Evolutionary conservation across 1,140 invertebrate species (phyloP), one percentile per base, ranked within the genome.

Genomic region (Trypoxylus dichotomus): DNA sequence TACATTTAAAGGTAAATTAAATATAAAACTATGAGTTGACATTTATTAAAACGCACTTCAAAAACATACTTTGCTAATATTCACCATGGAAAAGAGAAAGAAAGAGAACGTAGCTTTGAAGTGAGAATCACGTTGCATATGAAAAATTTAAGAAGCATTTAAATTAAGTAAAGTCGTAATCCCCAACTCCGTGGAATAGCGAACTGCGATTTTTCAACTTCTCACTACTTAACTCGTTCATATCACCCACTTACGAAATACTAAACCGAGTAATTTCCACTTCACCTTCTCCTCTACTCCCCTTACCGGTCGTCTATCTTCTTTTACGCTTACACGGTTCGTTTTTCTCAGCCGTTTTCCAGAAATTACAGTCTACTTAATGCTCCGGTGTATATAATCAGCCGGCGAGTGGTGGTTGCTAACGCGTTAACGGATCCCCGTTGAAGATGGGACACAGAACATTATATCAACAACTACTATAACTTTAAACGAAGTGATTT

Each of bases 111-210:
- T n/a, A n/a, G n/a, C n/a, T n/a, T n/a, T n/a, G 10, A 5, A 37
- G 2, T 5, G 32, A 37, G 10, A 37, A 37, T n/a, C n/a, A n/a
- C n/a, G 10, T 1, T 37, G 32, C 5, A 58, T 58, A 58, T 58
- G 7, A 58, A 58, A 58, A 58, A 58, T 58, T 58, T 58, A 58
- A 21, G 47, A 58, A 58, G 47, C 47, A 58, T 58, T 58, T 58
- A 68, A 13, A 68, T 68, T 68, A 68, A 13, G 60, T 58, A 21
- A 68, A 24, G 21, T 68, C 60, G 60, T 68, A 24, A 68, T 68
- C 60, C 24, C 47, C 13, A n/a, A 54, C 47, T 15, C 19, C 47
- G 19, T 2, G 32, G 7, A 58, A n/a, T 5, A 21, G 15, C 47
- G 47, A 8, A 2, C 32, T 8, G 32, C 19, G 60, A 68, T 68